Percentiles rank a stretch among this genome's conserved stretches.
phyloP scores from a whole-genome alignment of 2,797 vertebrate species.

The Paedocypris micromegethes region DNA sequence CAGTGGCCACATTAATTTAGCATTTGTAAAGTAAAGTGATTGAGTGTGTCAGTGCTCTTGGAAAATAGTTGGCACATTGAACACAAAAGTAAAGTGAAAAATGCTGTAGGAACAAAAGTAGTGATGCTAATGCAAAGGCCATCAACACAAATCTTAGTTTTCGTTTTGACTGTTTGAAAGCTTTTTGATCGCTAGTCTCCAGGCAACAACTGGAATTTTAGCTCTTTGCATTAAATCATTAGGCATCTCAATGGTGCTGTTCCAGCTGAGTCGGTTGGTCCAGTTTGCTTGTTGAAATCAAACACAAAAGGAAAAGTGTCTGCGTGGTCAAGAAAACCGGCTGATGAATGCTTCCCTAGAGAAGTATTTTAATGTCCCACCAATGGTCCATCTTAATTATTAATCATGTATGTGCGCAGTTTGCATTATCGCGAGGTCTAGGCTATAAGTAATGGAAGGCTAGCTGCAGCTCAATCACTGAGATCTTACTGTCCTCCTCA shows the following conservation, averaged over 20 bases:
- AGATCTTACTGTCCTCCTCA: slow-evolving; percentile 21
- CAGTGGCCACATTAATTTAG: too few species aligned
- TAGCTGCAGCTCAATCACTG: slow-evolving; percentile 38
- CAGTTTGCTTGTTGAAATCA: slow-evolving; percentile 15
- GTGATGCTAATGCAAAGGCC: neutral
- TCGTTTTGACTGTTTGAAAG: slow-evolving; percentile 1
- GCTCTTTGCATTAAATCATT: slow-evolving; percentile 21
- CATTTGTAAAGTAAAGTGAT: too few species aligned
- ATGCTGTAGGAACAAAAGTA: neutral
- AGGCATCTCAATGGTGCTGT: slow-evolving; percentile 10
- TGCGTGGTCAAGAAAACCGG: slow-evolving; percentile 6
- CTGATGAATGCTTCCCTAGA: slow-evolving; percentile 36
- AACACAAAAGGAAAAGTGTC: slow-evolving; percentile 32
- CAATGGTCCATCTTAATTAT: slow-evolving; percentile 46
- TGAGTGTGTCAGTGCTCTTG: neutral
- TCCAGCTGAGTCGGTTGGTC: slow-evolving; percentile 29
- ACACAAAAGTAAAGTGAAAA: neutral
- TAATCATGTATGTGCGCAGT: slow-evolving; percentile 43
- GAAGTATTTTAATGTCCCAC: slow-evolving; percentile 33
- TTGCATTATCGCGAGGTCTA: slow-evolving; percentile 38
- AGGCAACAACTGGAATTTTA: neutral
- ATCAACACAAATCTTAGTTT: neutral
- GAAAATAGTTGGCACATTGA: neutral
- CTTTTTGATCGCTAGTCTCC: neutral
- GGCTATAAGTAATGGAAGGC: slow-evolving; percentile 42